phyloP scores from a whole-genome alignment of 35 echinoderm and acorn worm genomes.

The Amphiura filiformis region DNA sequence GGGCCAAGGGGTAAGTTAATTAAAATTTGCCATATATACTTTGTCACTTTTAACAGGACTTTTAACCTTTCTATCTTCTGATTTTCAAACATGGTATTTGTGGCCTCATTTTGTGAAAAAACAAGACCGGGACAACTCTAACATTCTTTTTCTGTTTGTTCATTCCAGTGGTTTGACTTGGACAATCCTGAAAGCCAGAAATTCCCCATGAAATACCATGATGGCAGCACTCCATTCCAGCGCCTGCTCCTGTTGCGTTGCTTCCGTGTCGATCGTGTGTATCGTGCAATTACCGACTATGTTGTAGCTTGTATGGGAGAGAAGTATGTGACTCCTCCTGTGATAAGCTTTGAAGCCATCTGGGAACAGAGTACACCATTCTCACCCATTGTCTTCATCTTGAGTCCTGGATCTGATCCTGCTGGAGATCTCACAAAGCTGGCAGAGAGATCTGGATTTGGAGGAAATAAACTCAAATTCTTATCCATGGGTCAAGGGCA shows the following conservation, averaged over 20 bases:
- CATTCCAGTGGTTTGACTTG: conserved; percentile 79
- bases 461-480: conserved; percentile 96
- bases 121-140: too few relatives aligned
- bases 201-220: conserved; percentile 83
- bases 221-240: conserved; percentile 66
- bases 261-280: conserved; percentile 90
- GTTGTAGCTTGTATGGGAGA: conserved; percentile 89
- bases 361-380: conserved; percentile 95
- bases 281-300: conserved; percentile 92
- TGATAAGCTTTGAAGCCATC: conserved; percentile 98
- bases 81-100: too few relatives aligned
- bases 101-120: too few relatives aligned
- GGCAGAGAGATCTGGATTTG: conserved; percentile 96
- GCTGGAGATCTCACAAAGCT: conserved; percentile 93
- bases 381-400: conserved; percentile 94
- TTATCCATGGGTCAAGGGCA: conserved; percentile 97
- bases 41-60: too few relatives aligned
- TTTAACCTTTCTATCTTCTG: too few relatives aligned
- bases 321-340: conserved; percentile 97
- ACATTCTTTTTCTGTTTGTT: too few relatives aligned
- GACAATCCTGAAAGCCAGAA: conserved; percentile 73
- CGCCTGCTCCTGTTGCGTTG: conserved; percentile 79
- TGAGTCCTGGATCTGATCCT: conserved; percentile 96
- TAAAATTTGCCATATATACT: too few relatives aligned
- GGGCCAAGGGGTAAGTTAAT: too few relatives aligned